A percentile compares a stretch with the other conserved stretches of the same genome.
These are phyloP conservation scores for Willisornis vidua DNA, from an alignment of 2,113 vertebrate species.

Conservation along the genomic window DNA sequence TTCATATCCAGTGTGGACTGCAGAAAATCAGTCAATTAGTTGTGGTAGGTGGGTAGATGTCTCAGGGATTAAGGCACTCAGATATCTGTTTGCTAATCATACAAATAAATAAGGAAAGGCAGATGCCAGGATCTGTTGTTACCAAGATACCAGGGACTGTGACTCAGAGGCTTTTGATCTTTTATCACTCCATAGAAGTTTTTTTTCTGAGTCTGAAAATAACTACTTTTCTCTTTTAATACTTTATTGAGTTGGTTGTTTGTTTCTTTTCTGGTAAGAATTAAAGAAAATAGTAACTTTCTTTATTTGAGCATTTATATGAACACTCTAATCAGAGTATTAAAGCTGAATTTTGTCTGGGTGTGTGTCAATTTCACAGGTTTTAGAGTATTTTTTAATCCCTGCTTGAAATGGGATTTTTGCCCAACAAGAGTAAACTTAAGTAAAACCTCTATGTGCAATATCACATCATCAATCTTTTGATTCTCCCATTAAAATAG, in stretches of 20 bases:
- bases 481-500: not conserved
- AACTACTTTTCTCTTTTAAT: not conserved
- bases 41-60: not conserved
- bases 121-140: constrained; percentile 27
- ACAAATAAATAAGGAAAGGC: constrained; percentile 11
- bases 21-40: not conserved
- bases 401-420: not conserved
- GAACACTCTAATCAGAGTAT: not conserved
- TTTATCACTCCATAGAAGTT: not conserved
- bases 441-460: not conserved
- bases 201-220: not conserved
- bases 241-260: not conserved
- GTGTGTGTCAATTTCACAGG: not conserved
- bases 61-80: not conserved
- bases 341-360: not conserved
- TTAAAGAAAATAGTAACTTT: not conserved
- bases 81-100: constrained; percentile 23
- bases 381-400: not conserved
- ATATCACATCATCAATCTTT: not conserved
- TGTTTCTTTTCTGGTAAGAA: not conserved
- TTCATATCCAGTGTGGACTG: not conserved
- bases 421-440: not conserved
- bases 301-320: not conserved
- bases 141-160: not conserved
- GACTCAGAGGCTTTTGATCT: constrained; percentile 33